These are phyloP conservation scores for Crotalus viridis DNA, from an alignment of 2,113 vertebrate genomes.

Conservation along the genomic window DNA sequence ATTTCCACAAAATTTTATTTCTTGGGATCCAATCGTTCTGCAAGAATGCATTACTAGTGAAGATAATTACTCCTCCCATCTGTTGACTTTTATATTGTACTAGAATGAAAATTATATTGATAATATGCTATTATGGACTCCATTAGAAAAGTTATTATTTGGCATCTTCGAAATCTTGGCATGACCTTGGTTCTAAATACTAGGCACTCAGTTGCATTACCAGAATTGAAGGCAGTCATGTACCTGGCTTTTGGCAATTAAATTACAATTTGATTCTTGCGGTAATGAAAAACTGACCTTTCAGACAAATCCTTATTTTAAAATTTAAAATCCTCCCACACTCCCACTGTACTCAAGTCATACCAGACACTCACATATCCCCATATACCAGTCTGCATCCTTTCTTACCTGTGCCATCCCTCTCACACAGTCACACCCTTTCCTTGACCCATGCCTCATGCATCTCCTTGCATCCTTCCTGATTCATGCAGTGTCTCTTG, in stretches of 20 bases:
- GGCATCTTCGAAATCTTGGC: neutral
- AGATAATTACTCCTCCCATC: neutral
- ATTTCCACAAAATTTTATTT: neutral
- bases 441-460: neutral
- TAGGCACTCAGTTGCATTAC: neutral
- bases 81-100: neutral
- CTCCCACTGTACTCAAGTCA: neutral
- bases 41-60: neutral
- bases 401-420: neutral
- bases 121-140: neutral
- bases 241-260: neutral
- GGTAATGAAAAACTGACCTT: neutral
- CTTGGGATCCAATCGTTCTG: neutral
- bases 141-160: neutral
- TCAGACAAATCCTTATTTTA: neutral
- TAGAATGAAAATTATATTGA: neutral
- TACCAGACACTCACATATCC: neutral
- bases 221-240: neutral
- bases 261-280: neutral
- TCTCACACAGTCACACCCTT: neutral
- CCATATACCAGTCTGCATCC: neutral
- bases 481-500: neutral
- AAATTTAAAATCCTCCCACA: neutral
- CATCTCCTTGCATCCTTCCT: neutral
- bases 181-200: neutral